These are phyloP conservation scores for Picus viridis DNA, from an alignment of 2,797 vertebrate genomes.

Conservation along the genomic window DNA sequence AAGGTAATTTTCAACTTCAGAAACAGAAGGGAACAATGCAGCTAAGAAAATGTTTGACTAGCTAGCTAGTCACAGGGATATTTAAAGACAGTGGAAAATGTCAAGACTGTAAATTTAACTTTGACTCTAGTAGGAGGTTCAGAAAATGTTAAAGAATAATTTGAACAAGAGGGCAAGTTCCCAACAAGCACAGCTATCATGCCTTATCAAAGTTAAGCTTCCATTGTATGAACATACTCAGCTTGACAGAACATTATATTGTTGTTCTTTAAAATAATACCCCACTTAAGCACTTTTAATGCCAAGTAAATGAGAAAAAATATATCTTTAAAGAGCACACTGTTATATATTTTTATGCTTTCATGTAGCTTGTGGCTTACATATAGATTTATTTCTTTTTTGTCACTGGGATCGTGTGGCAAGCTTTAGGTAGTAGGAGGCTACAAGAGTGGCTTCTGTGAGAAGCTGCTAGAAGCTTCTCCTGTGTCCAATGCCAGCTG, in stretches of 20 bases:
- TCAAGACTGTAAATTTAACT: conserved; percentile 68
- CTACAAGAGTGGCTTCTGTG: not conserved
- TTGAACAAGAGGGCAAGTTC: not conserved
- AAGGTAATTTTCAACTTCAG: conserved; percentile 56
- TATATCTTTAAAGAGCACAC: not conserved
- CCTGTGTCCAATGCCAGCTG: too few species aligned
- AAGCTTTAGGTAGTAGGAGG: not conserved
- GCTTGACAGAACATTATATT: not conserved
- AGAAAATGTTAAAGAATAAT: conserved; percentile 39
- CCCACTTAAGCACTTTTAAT: not conserved
- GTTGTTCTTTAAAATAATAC: conserved; percentile 35
- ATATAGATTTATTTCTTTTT: not conserved
- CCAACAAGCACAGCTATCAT: conserved; percentile 13
- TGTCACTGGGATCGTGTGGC: not conserved
- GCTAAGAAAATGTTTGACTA: conserved; percentile 40
- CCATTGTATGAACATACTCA: not conserved
- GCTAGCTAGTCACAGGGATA: conserved; percentile 52
- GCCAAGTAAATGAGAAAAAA: conserved; percentile 14
- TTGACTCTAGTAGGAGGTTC: conserved; percentile 45
- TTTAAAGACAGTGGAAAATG: conserved; percentile 69
- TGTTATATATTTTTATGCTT: not conserved
- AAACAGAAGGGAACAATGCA: conserved; percentile 38
- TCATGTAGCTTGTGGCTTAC: not conserved
- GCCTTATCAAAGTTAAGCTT: not conserved
- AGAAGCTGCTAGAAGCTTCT: too few species aligned